phyloP scores from a whole-genome alignment of 1,140 invertebrate genomes.

The Drosophila pruinosa region DNA sequence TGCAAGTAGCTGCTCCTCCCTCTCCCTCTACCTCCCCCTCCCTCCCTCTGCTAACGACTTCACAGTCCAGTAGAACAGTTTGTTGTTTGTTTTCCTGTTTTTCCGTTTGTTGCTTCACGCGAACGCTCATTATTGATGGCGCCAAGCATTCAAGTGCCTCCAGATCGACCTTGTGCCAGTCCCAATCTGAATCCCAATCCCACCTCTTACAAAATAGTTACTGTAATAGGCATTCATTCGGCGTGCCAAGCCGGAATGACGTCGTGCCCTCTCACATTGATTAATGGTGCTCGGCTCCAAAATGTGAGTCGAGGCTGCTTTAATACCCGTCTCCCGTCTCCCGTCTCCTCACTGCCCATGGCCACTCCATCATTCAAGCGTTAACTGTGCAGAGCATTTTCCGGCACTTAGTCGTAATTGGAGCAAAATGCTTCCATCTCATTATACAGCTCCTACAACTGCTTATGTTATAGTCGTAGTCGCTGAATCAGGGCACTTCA shows the following conservation, averaged over 20 bases:
- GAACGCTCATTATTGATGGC: slow-evolving; percentile 73
- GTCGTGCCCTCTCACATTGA: slow-evolving; percentile 54
- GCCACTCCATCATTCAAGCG: slow-evolving; percentile 48
- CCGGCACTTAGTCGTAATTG: slow-evolving; percentile 77
- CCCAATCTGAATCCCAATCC: background rate
- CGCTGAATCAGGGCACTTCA: slow-evolving; percentile 67
- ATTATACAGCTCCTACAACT: slow-evolving; percentile 56
- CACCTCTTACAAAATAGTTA: slow-evolving; percentile 22
- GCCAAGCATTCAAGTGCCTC: slow-evolving; percentile 46
- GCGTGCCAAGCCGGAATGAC: slow-evolving; percentile 68
- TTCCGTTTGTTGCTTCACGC: slow-evolving; percentile 64
- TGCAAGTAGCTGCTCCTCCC: slow-evolving; percentile 56
- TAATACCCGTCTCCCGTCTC: background rate
- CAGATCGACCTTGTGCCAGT: slow-evolving; percentile 62
- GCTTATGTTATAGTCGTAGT: background rate
- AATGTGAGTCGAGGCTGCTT: slow-evolving; percentile 13
- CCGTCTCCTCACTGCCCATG: slow-evolving; percentile 20
- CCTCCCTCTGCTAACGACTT: slow-evolving; percentile 30
- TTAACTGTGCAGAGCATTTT: slow-evolving; percentile 67
- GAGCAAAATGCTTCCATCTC: slow-evolving; percentile 73
- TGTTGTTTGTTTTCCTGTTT: slow-evolving; percentile 69
- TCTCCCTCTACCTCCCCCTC: background rate
- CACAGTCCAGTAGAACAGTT: slow-evolving; percentile 38
- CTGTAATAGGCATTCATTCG: slow-evolving; percentile 64
- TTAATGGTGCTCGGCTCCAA: slow-evolving; percentile 60